Evolutionary conservation across 2,888 invertebrate genomes (phyloP).

Genomic region (Sipha maydis): DNA sequence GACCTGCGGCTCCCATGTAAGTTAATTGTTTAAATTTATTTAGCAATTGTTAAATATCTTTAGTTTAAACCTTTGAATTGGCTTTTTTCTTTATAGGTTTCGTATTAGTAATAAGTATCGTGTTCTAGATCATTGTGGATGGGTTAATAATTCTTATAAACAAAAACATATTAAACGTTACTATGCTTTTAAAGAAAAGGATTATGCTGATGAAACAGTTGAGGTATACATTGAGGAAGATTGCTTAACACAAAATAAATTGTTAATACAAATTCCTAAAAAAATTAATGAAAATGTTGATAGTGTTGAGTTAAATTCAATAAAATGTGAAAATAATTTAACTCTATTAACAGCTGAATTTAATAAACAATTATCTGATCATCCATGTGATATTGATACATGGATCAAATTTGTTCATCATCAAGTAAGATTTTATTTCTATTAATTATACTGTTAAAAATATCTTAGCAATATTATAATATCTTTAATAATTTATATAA

Average conservation of each 20-base stretch:
- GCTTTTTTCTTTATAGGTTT: slow-evolving; percentile 37
- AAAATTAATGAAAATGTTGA: background rate
- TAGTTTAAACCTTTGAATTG: too few relatives aligned
- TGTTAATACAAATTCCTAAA: slow-evolving; percentile 30
- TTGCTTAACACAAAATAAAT: slow-evolving; percentile 47
- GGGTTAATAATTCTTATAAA: slow-evolving; percentile 35
- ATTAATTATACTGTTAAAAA: slow-evolving; percentile 1
- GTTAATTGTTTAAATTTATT: slow-evolving; percentile 41
- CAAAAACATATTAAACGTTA: slow-evolving; percentile 53
- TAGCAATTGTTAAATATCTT: background rate
- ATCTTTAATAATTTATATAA: background rate
- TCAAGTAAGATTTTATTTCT: slow-evolving; percentile 68
- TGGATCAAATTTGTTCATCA: slow-evolving; percentile 74
- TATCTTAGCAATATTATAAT: too few relatives aligned
- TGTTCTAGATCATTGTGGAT: slow-evolving; percentile 35
- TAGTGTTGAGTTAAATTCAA: slow-evolving; percentile 37
- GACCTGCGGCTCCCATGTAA: slow-evolving; percentile 75
- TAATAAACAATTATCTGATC: slow-evolving; percentile 70
- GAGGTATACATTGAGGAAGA: slow-evolving; percentile 32
- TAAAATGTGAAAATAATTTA: slow-evolving; percentile 54
- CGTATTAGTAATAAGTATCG: slow-evolving; percentile 47
- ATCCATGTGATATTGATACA: slow-evolving; percentile 70
- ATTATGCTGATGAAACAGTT: slow-evolving; percentile 34
- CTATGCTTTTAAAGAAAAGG: slow-evolving; percentile 50
- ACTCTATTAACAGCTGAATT: slow-evolving; percentile 68